Percentiles rank a stretch among this genome's conserved stretches.
Conservation (phyloP, 2,113 vertebrate species). For the Pseudolaguvia tuberculata region DNA sequence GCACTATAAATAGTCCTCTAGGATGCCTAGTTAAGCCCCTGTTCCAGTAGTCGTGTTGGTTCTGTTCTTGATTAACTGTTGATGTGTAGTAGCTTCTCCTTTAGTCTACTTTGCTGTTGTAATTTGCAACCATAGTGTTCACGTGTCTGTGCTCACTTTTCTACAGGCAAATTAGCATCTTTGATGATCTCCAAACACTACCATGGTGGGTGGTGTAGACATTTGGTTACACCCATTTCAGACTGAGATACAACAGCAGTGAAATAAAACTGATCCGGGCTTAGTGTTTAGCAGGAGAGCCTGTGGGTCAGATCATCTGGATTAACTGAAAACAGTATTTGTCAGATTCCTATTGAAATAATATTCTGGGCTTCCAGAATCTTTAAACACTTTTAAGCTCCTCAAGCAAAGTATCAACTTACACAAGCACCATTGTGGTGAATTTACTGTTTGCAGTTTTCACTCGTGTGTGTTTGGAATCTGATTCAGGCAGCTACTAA, state of each 20-base stretch:
- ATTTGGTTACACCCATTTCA: conserved; percentile 28
- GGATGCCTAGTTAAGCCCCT: not conserved
- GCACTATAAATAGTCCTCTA: not conserved
- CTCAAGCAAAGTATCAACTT: too few species aligned
- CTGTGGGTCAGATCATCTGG: too few species aligned
- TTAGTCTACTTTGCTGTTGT: conserved; percentile 5
- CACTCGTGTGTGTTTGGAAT: too few species aligned
- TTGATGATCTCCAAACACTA: conserved; percentile 24
- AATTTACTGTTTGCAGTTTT: too few species aligned
- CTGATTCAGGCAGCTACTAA: too few species aligned
- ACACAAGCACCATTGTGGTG: too few species aligned
- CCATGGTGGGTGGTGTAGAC: conserved; percentile 24
- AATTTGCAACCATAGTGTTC: conserved; percentile 15
- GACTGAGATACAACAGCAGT: conserved; percentile 8
- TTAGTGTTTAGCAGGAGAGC: not conserved
- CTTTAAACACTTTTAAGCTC: too few species aligned
- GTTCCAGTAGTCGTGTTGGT: not conserved
- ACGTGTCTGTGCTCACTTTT: conserved; percentile 21
- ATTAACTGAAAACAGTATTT: too few species aligned
- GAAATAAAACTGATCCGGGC: not conserved
- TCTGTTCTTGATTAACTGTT: not conserved
- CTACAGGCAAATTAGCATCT: conserved; percentile 31
- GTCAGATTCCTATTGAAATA: too few species aligned
- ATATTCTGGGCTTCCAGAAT: too few species aligned
- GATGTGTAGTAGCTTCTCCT: not conserved